These are phyloP conservation scores for Heliconius himera DNA, from an alignment of 1,140 invertebrate species.

Conservation along the genomic window DNA sequence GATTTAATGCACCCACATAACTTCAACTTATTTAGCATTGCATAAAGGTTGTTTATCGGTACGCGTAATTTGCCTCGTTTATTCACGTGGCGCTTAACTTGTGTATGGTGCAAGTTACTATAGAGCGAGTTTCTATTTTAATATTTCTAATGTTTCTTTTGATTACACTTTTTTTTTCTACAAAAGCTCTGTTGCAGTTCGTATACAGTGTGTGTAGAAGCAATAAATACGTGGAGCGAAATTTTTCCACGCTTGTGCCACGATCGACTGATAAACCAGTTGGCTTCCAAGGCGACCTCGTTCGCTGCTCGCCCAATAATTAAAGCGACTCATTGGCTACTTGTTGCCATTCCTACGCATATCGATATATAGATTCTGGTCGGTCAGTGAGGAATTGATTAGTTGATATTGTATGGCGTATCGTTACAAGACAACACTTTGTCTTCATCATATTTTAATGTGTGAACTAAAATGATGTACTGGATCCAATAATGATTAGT, in stretches of 20 bases:
- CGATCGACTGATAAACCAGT: constrained; percentile 72
- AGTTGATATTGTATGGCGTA: neutral
- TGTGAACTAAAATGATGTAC: neutral
- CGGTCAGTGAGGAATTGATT: constrained; percentile 26
- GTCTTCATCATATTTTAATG: neutral
- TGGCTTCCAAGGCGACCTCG: constrained; percentile 71
- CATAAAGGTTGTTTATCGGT: constrained; percentile 32
- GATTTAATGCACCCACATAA: constrained; percentile 28
- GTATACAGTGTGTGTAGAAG: constrained; percentile 9
- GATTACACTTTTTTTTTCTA: constrained; percentile 7
- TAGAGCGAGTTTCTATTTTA: neutral
- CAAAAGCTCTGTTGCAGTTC: neutral
- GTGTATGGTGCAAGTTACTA: constrained; percentile 17
- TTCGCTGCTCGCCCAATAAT: constrained; percentile 66
- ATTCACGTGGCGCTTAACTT: constrained; percentile 34
- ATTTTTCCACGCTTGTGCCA: constrained; percentile 56
- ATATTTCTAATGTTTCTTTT: neutral
- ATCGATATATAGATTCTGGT: constrained; percentile 72
- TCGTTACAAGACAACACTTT: constrained; percentile 15
- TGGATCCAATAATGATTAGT: neutral
- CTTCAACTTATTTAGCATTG: constrained; percentile 37
- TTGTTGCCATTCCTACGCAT: constrained; percentile 64
- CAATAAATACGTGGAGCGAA: constrained; percentile 31
- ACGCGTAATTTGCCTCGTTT: constrained; percentile 29
- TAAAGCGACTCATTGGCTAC: constrained; percentile 72